These are phyloP conservation scores for Pyrgus malvae DNA, from an alignment of 2,888 invertebrate species.

Conservation along the genomic window DNA sequence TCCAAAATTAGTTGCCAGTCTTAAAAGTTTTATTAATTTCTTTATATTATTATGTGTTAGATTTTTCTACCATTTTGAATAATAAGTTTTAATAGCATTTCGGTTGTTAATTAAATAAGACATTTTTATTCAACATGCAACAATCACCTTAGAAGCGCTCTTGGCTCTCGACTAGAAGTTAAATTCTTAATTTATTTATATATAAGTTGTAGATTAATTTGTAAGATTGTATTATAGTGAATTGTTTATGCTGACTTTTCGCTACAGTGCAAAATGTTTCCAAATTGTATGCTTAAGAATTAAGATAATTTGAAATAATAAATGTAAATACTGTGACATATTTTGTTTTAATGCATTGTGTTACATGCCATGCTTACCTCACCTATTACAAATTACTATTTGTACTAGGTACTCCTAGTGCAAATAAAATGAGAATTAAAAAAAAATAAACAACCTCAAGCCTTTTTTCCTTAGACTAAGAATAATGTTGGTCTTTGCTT, in stretches of 20 bases:
- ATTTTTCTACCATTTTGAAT: not conserved
- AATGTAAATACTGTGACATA: constrained; percentile 56
- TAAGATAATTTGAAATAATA: constrained; percentile 40
- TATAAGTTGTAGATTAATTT: constrained; percentile 50
- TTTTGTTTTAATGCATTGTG: constrained; percentile 22
- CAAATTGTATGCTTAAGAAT: constrained; percentile 42
- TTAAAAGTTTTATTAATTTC: no score
- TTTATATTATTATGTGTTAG: no score
- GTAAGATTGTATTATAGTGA: constrained; percentile 44
- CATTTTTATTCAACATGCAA: not conserved
- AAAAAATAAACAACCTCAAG: no score
- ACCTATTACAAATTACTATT: no score
- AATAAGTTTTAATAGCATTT: not conserved
- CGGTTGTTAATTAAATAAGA: not conserved
- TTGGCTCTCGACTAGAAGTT: constrained; percentile 21
- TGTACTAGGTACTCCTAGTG: no score
- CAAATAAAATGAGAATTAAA: no score
- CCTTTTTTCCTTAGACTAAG: no score
- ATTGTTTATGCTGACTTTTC: constrained; percentile 26
- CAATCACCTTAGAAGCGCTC: constrained; percentile 18
- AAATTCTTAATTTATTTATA: constrained; percentile 54
- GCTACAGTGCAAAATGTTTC: constrained; percentile 38
- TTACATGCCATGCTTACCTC: no score
- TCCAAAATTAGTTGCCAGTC: no score
- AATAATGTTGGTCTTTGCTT: no score